Percentiles rank a stretch among this genome's conserved stretches.
Conservation (phyloP, 2,888 invertebrate species). For the Pristionchus maxplancki region DNA sequence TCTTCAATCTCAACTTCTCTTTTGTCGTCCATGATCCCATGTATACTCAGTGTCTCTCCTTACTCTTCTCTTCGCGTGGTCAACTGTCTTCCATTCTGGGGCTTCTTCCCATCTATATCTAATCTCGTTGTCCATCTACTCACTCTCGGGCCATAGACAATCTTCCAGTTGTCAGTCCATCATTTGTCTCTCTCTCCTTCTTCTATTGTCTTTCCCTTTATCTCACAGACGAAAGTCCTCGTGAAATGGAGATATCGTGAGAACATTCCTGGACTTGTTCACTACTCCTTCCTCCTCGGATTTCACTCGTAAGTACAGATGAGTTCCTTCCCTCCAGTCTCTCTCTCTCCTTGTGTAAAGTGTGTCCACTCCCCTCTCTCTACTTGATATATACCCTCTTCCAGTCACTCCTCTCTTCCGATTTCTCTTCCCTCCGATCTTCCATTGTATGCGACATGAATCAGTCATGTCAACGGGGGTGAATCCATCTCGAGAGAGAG, state of each 20-base stretch:
- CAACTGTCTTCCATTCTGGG: background rate
- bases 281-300: background rate
- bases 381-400: conserved; percentile 45
- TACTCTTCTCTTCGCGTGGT: conserved; percentile 3
- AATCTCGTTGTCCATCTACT: conserved; percentile 15
- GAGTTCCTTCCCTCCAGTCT: conserved; percentile 43
- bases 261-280: background rate
- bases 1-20: conserved; percentile 33
- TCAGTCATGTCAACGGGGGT: conserved; percentile 40
- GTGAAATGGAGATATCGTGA: background rate
- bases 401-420: conserved; percentile 25
- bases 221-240: background rate
- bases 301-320: conserved; percentile 26
- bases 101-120: conserved; percentile 32
- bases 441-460: conserved; percentile 39
- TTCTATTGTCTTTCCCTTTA: background rate
- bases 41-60: conserved; percentile 39
- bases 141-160: background rate
- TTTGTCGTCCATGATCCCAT: conserved; percentile 37
- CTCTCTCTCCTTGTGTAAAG: conserved; percentile 41
- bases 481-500: conserved; percentile 11
- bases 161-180: background rate
- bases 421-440: conserved; percentile 15
- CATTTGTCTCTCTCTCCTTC: background rate
- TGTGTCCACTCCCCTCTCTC: conserved; percentile 32